A percentile compares a stretch with the other conserved stretches of the same genome.
Conservation (phyloP, 2,888 invertebrate species). For the Nesidiocoris tenuis region DNA sequence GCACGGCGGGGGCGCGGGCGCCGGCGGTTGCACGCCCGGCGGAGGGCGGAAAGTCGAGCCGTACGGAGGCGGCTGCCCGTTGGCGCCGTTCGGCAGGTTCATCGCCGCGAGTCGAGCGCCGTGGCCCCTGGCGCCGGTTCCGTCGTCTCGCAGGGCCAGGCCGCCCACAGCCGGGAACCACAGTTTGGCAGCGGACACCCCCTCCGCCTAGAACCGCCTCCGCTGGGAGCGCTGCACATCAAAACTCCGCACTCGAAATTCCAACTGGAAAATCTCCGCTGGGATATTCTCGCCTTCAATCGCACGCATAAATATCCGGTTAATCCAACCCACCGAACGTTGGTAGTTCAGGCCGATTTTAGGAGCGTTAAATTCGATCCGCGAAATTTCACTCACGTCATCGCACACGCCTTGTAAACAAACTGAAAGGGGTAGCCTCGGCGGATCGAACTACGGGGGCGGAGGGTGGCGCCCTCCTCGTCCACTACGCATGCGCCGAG, state of each 20-base stretch:
- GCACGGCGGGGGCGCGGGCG: neutral
- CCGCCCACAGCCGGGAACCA: constrained; percentile 53
- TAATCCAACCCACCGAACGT: no score
- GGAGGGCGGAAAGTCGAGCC: constrained; percentile 38
- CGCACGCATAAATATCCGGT: no score
- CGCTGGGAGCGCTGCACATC: neutral
- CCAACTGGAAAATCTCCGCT: constrained; percentile 11
- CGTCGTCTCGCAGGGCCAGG: constrained; percentile 51
- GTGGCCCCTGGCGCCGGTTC: constrained; percentile 45
- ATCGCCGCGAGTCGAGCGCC: constrained; percentile 48
- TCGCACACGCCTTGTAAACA: constrained; percentile 44
- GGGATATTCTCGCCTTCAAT: neutral
- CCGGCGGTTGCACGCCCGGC: constrained; percentile 15
- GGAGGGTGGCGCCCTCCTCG: neutral
- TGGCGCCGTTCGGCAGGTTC: constrained; percentile 26
- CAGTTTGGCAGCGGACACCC: constrained; percentile 48
- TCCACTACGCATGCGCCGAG: constrained; percentile 14
- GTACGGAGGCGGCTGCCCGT: constrained; percentile 42
- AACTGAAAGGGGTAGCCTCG: constrained; percentile 38
- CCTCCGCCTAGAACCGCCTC: neutral
- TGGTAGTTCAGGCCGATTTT: no score
- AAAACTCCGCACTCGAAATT: constrained; percentile 11
- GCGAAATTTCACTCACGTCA: constrained; percentile 19
- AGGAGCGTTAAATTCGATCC: neutral
- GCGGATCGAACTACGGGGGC: constrained; percentile 42